Evolutionary conservation across 2,797 vertebrate species (phyloP), one percentile per base, ranked within the genome.

Genomic region (Thaleichthys pacificus): DNA sequence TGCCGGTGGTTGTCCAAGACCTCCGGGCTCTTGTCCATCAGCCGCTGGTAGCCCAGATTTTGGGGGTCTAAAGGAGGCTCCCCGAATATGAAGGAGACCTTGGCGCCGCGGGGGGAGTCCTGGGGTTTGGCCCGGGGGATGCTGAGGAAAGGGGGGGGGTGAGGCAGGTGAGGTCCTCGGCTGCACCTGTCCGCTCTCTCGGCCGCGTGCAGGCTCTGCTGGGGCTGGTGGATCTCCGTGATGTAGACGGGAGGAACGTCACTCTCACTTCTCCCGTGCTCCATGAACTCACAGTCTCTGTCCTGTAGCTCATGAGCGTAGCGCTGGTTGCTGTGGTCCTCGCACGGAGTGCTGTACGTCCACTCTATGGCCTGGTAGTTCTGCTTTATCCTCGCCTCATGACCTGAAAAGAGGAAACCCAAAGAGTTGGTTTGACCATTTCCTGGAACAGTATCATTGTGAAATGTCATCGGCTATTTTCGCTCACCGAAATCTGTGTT

Each of bases 81-180:
- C 85, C 96, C 97, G 87, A 99, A 99, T 90, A 99, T 99, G 88
- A 99, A 99, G 77, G 97, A 99, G 86, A 99, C 97, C 88, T 98
- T 99, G 83, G 98, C 97, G 86, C 91, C 95, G 80, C 95, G 91
- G 6, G 95, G 93, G 69, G 96, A 94, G 75, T 96, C 95, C 83
- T 97, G 96, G 85, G 94, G 85, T 92, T 95, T 96, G 82, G 93
- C 91, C 80, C 95, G 93, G 66, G 95, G 94, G 84, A 95, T 82
- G 15, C 92, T 94, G 85, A 96, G 82, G 80, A 94, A 92, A 51
- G 95, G 92, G 84, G 95, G 93, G 69, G 94, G 86, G 72, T 88
- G 93, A 38, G 89, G 84, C 68, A 90, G 89, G 72, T 85, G 90
- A 67, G 89, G 87, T 76, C 79, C 89, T 78, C 91, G 87, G 70